Evolutionary conservation across 2,888 invertebrate species (phyloP).

Genomic region (Pheosia tremula): DNA sequence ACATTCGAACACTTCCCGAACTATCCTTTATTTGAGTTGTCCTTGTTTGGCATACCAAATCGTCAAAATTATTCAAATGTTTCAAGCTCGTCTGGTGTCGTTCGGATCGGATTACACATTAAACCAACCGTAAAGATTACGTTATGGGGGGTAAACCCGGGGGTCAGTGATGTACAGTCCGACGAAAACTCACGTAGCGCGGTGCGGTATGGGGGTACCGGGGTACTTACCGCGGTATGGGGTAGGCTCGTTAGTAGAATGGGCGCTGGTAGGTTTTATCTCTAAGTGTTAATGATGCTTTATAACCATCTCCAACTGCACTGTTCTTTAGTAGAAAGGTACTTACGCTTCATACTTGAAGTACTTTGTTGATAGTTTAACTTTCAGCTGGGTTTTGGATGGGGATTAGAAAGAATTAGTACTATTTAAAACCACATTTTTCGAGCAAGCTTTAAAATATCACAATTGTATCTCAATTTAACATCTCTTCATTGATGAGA

Average conservation of each 20-base stretch:
- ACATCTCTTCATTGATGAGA: too few species aligned
- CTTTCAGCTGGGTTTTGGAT: not conserved
- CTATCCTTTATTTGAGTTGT: not conserved
- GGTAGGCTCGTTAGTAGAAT: slow-evolving; percentile 1
- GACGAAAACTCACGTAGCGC: not conserved
- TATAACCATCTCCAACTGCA: not conserved
- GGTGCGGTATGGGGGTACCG: not conserved
- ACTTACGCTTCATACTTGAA: not conserved
- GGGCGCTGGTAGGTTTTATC: not conserved
- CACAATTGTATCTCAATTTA: too few species aligned
- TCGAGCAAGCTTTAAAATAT: too few species aligned
- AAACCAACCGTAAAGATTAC: slow-evolving; percentile 32
- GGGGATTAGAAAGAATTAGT: too few species aligned
- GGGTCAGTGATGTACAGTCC: slow-evolving; percentile 19
- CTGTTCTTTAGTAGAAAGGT: not conserved
- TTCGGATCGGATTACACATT: slow-evolving; percentile 22
- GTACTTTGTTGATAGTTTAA: not conserved
- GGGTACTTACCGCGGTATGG: not conserved
- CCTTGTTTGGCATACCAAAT: not conserved
- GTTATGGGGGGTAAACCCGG: slow-evolving; percentile 21
- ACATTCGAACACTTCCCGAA: not conserved
- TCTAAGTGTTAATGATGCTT: slow-evolving; percentile 8
- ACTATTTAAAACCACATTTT: too few species aligned
- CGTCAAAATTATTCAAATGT: not conserved
- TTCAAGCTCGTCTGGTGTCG: slow-evolving; percentile 10